Conservation (phyloP, 2,888 invertebrate species). For the Stenolophus ochropezus region DNA sequence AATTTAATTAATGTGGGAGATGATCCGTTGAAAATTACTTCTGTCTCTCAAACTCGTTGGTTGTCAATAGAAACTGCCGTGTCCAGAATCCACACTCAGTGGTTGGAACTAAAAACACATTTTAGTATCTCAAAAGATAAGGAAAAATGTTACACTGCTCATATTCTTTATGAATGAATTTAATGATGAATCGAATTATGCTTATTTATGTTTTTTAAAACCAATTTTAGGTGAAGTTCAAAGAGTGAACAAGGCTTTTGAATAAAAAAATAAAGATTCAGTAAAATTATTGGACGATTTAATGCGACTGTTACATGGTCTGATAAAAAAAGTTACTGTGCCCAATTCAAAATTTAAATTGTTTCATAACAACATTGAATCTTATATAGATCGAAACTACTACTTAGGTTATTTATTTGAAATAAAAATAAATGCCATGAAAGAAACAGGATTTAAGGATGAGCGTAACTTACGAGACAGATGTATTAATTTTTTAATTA, state of each 20-base stretch:
- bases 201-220: slow-evolving; percentile 62
- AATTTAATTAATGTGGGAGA: slow-evolving; percentile 48
- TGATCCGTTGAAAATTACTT: slow-evolving; percentile 38
- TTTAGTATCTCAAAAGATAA: slow-evolving; percentile 48
- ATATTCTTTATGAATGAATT: slow-evolving; percentile 63
- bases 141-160: slow-evolving; percentile 64
- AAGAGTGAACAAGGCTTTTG: slow-evolving; percentile 57
- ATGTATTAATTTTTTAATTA: background rate
- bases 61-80: slow-evolving; percentile 62
- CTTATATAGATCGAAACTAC: slow-evolving; percentile 39
- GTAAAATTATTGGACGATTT: slow-evolving; percentile 52
- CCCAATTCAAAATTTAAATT: background rate
- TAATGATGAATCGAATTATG: slow-evolving; percentile 61
- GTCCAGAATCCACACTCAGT: slow-evolving; percentile 61
- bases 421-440: slow-evolving; percentile 4
- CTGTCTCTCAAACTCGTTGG: slow-evolving; percentile 37
- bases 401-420: slow-evolving; percentile 44
- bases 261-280: slow-evolving; percentile 61
- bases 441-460: slow-evolving; percentile 13
- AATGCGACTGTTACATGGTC: background rate
- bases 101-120: slow-evolving; percentile 63
- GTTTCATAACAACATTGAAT: background rate
- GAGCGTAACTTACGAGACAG: background rate
- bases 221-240: slow-evolving; percentile 62
- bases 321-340: background rate